Base-by-base conservation (phyloP, 2,113 vertebrate genomes). In the Nycticryphes semicollaris region DNA sequence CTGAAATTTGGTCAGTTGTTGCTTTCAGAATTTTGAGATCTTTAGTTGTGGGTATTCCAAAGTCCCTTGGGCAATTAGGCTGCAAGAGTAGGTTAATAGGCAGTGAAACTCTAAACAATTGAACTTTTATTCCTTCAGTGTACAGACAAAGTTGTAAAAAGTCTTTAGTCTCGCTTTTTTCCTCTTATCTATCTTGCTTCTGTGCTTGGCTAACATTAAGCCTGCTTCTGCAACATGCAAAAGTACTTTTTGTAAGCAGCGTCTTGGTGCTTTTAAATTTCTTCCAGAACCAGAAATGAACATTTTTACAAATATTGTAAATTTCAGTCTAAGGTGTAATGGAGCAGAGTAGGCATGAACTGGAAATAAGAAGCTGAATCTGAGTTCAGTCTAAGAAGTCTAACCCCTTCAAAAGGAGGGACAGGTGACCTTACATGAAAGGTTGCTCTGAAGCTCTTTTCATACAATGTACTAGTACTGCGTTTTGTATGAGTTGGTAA, bases 401-500 rank as follows among this genome's bases (percentile, higher is more conserved):
- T 63, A 31, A 35, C 9, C 60, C 81, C 25, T 91, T 81, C 11
- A 39, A 57, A 69, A 73, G 23, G 60, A 33, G 35, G 30, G 69
- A 31, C 5, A 39, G 21, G 12, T 78, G 30, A 75, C 47, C 35
- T 81, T 74, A 63, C 74, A 28, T 35, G 53, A 69, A 56, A 63
- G 28, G 19, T 69, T 90, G 9, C 11, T 84, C 23, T 67, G 37
- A 12, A 83, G 14, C 5, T 80, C 21, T 86, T 85, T 47, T 86
- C 9, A 9, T 74, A 14, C 0, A 14, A 33, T 4, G 1, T 50
- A 21, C 8, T 77, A 37, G 14, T 84, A 54, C 15, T 0, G 2
- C 30, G 62, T 85, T 63, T 39, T 74, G 4, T 84, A 20, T 31
- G 39, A 60, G 39, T 41, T 92, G 17, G 14, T 86, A 60, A 48